Evolutionary conservation across 2,797 vertebrate genomes (phyloP).

Genomic region (Parauchenoglanis punctatus): DNA sequence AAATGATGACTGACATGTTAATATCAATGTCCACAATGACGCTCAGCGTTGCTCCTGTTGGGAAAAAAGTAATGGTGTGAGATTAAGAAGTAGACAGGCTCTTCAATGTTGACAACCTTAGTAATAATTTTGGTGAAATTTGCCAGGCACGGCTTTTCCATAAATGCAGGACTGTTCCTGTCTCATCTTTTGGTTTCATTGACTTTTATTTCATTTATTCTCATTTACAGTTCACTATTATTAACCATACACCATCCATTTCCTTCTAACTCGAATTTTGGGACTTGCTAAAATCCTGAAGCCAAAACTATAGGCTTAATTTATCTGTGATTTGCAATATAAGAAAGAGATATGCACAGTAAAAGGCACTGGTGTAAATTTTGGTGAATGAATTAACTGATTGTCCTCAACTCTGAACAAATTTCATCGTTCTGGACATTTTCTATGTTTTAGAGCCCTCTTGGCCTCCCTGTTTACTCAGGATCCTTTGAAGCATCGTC

Average conservation of each 20-base stretch:
- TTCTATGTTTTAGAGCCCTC: not conserved
- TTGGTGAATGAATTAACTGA: not conserved
- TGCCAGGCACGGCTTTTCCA: not conserved
- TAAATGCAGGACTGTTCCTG: not conserved
- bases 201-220: not conserved
- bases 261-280: not conserved
- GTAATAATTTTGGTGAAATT: not conserved
- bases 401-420: not conserved
- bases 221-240: not conserved
- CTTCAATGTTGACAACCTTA: not conserved
- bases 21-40: constrained; percentile 92
- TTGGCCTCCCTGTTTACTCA: not conserved
- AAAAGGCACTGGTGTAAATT: not conserved
- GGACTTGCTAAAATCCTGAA: not conserved
- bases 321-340: not conserved
- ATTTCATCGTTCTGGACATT: not conserved
- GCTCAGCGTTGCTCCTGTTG: constrained; percentile 91
- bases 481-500: not conserved
- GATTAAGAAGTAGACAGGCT: not conserved
- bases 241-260: not conserved
- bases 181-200: not conserved
- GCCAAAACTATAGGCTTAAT: not conserved
- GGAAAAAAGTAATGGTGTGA: not conserved
- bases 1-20: constrained; percentile 88
- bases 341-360: not conserved